These are phyloP conservation scores for Cataglyphis albicans DNA, from an alignment of 2,888 invertebrate genomes.

Conservation along the genomic window DNA sequence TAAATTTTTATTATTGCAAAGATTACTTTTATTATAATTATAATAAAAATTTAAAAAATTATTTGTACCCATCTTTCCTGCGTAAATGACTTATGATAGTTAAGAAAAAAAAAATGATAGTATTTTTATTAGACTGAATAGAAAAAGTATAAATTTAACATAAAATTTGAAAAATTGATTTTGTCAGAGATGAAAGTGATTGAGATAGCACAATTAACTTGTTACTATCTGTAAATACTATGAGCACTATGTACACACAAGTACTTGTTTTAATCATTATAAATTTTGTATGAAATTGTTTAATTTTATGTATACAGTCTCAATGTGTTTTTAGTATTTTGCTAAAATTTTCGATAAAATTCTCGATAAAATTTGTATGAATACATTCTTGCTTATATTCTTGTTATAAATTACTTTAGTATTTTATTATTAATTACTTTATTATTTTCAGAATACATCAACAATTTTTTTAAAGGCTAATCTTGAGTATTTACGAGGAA, in stretches of 20 bases:
- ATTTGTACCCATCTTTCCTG: not conserved
- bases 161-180: too few species aligned
- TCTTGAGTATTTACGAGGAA: conserved; percentile 89
- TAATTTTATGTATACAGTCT: not conserved
- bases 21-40: not conserved
- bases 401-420: not conserved
- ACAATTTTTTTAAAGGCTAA: conserved; percentile 89
- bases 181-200: too few species aligned
- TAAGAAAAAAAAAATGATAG: too few species aligned
- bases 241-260: not conserved
- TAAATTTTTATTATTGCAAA: not conserved
- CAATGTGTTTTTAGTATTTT: not conserved
- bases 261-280: not conserved
- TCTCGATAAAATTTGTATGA: not conserved
- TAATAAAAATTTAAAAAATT: not conserved
- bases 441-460: conserved; percentile 85
- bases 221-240: not conserved
- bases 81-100: not conserved
- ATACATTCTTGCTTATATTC: not conserved
- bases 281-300: not conserved
- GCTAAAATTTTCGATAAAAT: not conserved
- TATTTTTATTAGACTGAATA: not conserved
- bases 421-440: conserved; percentile 26
- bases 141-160: not conserved
- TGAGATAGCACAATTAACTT: not conserved